phyloP scores from a whole-genome alignment of 1,140 invertebrate genomes.

The Hypsibius dujardini region DNA sequence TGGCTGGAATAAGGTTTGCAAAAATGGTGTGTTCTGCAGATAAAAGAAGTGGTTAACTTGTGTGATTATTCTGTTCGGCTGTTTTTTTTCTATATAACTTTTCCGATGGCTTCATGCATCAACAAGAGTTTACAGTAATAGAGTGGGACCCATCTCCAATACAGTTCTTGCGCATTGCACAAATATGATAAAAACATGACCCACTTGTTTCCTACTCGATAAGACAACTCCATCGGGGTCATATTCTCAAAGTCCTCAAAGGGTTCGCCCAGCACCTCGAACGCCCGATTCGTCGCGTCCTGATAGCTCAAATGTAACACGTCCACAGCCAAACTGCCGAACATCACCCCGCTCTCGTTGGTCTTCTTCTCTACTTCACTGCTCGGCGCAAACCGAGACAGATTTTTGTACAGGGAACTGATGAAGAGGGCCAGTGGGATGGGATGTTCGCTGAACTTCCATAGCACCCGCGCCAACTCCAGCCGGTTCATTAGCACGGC shows the following conservation, averaged over 20 bases:
- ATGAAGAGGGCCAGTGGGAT: background rate
- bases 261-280: conserved; percentile 29
- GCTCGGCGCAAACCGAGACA: conserved; percentile 25
- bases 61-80: too few relatives aligned
- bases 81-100: too few relatives aligned
- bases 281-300: conserved; percentile 29
- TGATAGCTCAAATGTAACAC: conserved; percentile 33
- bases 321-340: conserved; percentile 33
- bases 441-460: background rate
- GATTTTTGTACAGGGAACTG: conserved; percentile 21
- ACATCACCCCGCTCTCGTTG: conserved; percentile 18
- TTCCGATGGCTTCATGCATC: too few relatives aligned
- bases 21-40: too few relatives aligned
- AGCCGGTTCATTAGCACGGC: background rate
- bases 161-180: too few relatives aligned
- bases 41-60: too few relatives aligned
- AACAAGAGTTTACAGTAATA: too few relatives aligned
- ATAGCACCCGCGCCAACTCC: background rate
- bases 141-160: too few relatives aligned
- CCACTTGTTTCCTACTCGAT: conserved; percentile 27
- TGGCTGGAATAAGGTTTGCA: too few relatives aligned
- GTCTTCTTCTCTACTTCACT: conserved; percentile 21
- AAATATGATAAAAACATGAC: conserved; percentile 18
- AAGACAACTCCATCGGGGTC: conserved; percentile 29
- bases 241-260: conserved; percentile 17